Base-by-base conservation (phyloP, 1,140 invertebrate genomes). In the Aphis gossypii region DNA sequence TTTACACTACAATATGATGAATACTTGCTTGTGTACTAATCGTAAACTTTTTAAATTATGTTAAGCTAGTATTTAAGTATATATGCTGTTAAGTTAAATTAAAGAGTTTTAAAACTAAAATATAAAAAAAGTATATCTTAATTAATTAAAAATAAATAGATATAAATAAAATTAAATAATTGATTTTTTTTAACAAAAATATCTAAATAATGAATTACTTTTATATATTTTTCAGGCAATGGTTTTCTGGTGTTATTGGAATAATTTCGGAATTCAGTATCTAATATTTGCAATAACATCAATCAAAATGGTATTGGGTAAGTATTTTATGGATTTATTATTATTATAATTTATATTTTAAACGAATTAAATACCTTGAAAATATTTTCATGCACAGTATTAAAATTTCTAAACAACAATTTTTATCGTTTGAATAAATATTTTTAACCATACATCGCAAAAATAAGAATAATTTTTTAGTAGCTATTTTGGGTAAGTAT, bases 291-390 rank as follows among this genome's bases (percentile, higher is more conserved):
- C 87, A 4, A 89, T 89, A 0, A 89, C 48, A 38, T 54, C 87
- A 25, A 54, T 89, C 11, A 38, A 89, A 89, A 89, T 89, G n/a
- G 21, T 89, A 38, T 89, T 89, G 35, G 87, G 87, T 89, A 51
- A 89, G 87, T 89, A 54, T 38, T 51, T 23, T 8, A 54, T 6
- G 5, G 7, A 38, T 20, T 82, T 35, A n/a, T 38, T 38, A 82
- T 82, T 82, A 82, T 38, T 8, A 82, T 82, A 20, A 82, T 82
- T 82, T 82, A 35, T 68, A 30, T 60, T 9, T 60, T 60, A 60
- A n/a, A n/a, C 0, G 25, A 68, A 60, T 9, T 30, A 14, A 30
- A 30, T 30, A 30, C 30, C 8, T 60, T 60, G 8, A 30, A 68
- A 11, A 68, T 14, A n/a, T 60, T 60, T 60, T 60, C 0, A 68